Percentiles rank a stretch among this genome's conserved stretches.
Evolutionary conservation across 1,140 invertebrate species (phyloP).

Genomic region (Drosophila mauritiana): DNA sequence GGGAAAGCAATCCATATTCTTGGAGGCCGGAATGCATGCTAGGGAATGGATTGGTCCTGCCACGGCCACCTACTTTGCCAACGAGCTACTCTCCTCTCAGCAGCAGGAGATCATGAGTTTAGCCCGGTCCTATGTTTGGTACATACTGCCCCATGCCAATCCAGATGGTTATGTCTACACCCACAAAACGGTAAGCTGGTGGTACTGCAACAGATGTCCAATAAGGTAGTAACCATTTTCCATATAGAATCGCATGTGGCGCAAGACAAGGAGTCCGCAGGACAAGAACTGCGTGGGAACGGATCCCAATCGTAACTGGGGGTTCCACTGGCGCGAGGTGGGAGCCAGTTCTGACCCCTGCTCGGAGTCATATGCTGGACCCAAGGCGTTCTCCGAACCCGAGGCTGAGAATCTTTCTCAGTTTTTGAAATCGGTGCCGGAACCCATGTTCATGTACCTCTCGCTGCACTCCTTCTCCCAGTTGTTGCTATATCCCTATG

Average conservation of each 20-base stretch:
- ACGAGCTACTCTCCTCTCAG: constrained; percentile 87
- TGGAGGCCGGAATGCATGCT: constrained; percentile 88
- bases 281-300: constrained; percentile 86
- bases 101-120: constrained; percentile 84
- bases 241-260: constrained; percentile 88
- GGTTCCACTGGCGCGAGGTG: constrained; percentile 88
- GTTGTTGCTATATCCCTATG: constrained; percentile 89
- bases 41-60: constrained; percentile 92
- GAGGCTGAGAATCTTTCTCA: constrained; percentile 86
- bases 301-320: constrained; percentile 92
- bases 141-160: constrained; percentile 89
- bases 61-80: constrained; percentile 88
- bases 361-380: constrained; percentile 89
- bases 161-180: constrained; percentile 93
- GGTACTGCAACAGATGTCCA: too few relatives aligned
- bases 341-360: constrained; percentile 89
- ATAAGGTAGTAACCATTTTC: too few relatives aligned
- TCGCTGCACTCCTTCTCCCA: constrained; percentile 92
- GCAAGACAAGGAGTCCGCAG: constrained; percentile 88
- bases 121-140: constrained; percentile 88
- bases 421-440: constrained; percentile 35
- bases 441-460: constrained; percentile 84
- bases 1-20: constrained; percentile 84
- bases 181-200: constrained; percentile 82
- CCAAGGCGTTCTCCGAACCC: constrained; percentile 89